A percentile compares a stretch with the other conserved stretches of the same genome.
Conservation (phyloP, 1,140 invertebrate species). For the Argopecten irradians region DNA sequence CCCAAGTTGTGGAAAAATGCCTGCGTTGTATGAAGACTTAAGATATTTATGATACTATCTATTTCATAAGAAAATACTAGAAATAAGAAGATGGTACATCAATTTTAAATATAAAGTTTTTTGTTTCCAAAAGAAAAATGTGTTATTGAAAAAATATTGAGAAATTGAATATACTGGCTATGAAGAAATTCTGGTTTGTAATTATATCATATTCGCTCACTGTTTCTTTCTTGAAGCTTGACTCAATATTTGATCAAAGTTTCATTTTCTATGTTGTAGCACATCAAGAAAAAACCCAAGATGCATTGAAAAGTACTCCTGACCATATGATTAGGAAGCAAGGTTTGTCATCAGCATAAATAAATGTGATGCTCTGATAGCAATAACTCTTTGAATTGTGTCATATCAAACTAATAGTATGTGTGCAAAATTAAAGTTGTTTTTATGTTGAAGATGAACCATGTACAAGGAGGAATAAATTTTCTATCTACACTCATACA, state of each 20-base stretch:
- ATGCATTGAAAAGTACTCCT: constrained; percentile 54
- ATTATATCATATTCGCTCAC: too few relatives aligned
- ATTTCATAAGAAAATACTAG: too few relatives aligned
- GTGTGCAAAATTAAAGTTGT: constrained; percentile 18
- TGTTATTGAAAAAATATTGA: too few relatives aligned
- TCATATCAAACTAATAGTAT: background rate
- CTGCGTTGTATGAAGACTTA: too few relatives aligned
- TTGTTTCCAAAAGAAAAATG: too few relatives aligned
- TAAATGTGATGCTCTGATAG: background rate
- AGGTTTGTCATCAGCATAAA: constrained; percentile 34
- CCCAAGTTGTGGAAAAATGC: too few relatives aligned
- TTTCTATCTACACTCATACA: background rate
- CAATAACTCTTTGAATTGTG: background rate
- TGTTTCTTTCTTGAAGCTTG: too few relatives aligned
- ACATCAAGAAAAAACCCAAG: constrained; percentile 57
- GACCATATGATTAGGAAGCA: constrained; percentile 52
- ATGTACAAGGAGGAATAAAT: background rate
- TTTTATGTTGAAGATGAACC: constrained; percentile 31
- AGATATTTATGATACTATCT: too few relatives aligned
- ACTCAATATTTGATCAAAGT: background rate
- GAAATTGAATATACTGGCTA: too few relatives aligned
- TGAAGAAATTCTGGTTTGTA: too few relatives aligned
- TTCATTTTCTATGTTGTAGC: constrained; percentile 36
- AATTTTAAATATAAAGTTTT: too few relatives aligned
- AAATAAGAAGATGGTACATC: too few relatives aligned